Conservation (phyloP, 2,888 invertebrate species). For the Cosmopolites sordidus region DNA sequence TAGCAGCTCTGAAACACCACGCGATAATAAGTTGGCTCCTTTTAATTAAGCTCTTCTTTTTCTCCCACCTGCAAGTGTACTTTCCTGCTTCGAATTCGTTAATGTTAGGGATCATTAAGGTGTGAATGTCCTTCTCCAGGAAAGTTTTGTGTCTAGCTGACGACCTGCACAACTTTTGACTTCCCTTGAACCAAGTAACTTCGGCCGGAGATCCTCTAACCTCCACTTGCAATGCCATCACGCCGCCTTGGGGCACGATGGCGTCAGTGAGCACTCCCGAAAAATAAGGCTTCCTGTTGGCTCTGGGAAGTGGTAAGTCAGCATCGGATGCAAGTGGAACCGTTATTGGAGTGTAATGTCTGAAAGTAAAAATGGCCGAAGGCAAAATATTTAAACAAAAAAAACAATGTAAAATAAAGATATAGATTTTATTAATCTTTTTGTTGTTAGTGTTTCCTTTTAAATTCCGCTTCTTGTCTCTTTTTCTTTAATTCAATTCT, state of each 20-base stretch:
- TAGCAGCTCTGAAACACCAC: slow-evolving; percentile 57
- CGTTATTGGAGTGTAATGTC: background rate
- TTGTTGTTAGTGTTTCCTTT: too few species aligned
- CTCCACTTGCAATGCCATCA: slow-evolving; percentile 65
- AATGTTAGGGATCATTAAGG: slow-evolving; percentile 68
- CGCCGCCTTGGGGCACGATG: slow-evolving; percentile 70
- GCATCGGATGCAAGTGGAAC: background rate
- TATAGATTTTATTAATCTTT: too few species aligned
- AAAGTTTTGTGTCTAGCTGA: slow-evolving; percentile 65
- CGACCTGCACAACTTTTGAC: slow-evolving; percentile 53
- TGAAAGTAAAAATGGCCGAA: too few species aligned
- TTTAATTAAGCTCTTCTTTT: too few species aligned
- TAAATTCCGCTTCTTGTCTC: too few species aligned
- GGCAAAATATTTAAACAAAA: too few species aligned
- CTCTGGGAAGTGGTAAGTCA: background rate
- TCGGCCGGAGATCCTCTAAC: slow-evolving; percentile 68
- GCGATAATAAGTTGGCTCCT: too few species aligned
- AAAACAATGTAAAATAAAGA: too few species aligned
- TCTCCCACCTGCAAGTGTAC: slow-evolving; percentile 63
- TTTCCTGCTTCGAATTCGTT: slow-evolving; percentile 69
- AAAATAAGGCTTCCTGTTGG: slow-evolving; percentile 56
- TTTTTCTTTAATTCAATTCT: too few species aligned
- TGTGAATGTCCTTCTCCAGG: slow-evolving; percentile 66
- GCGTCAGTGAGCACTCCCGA: slow-evolving; percentile 65
- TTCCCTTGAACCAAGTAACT: slow-evolving; percentile 71